Evolutionary conservation across 2,888 invertebrate genomes (phyloP).

Genomic region (Mystacides longicornis): DNA sequence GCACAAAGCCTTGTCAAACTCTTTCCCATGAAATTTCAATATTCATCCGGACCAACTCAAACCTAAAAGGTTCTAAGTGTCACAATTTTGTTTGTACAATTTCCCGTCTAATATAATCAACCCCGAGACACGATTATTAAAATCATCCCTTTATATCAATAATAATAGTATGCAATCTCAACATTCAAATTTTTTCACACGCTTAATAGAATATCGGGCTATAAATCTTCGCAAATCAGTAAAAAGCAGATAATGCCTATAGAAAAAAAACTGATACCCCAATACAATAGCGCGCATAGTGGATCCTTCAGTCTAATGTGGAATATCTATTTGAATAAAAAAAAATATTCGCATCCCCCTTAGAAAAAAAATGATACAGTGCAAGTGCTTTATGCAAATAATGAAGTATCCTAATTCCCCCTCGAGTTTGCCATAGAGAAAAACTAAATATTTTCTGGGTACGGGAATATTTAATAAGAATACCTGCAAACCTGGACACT

Average conservation of each 20-base stretch:
- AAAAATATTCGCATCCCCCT: slow-evolving; percentile 25
- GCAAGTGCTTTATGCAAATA: slow-evolving; percentile 27
- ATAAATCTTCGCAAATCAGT: slow-evolving; percentile 26
- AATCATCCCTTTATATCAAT: slow-evolving; percentile 11
- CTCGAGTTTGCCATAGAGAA: not conserved
- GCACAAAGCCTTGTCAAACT: slow-evolving; percentile 7
- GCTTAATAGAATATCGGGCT: slow-evolving; percentile 20
- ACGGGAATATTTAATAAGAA: slow-evolving; percentile 19
- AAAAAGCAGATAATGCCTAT: slow-evolving; percentile 21
- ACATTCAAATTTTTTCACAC: slow-evolving; percentile 26
- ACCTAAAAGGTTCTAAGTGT: slow-evolving; percentile 13
- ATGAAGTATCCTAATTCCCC: slow-evolving; percentile 17
- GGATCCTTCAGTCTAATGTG: slow-evolving; percentile 26
- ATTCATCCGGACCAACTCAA: slow-evolving; percentile 13
- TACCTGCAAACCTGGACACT: slow-evolving; percentile 38
- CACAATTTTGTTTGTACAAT: slow-evolving; percentile 7
- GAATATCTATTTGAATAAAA: slow-evolving; percentile 26
- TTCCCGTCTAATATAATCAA: not conserved
- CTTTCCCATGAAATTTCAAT: slow-evolving; percentile 26
- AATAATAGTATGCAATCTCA: slow-evolving; percentile 1
- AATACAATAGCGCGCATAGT: too few species aligned
- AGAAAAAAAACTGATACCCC: slow-evolving; percentile 23
- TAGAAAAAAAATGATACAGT: slow-evolving; percentile 18
- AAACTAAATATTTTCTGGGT: slow-evolving; percentile 16
- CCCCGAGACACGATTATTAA: not conserved